These are phyloP conservation scores for Oenanthe oenanthe DNA, from an alignment of 2,113 vertebrate species.

Conservation along the genomic window DNA sequence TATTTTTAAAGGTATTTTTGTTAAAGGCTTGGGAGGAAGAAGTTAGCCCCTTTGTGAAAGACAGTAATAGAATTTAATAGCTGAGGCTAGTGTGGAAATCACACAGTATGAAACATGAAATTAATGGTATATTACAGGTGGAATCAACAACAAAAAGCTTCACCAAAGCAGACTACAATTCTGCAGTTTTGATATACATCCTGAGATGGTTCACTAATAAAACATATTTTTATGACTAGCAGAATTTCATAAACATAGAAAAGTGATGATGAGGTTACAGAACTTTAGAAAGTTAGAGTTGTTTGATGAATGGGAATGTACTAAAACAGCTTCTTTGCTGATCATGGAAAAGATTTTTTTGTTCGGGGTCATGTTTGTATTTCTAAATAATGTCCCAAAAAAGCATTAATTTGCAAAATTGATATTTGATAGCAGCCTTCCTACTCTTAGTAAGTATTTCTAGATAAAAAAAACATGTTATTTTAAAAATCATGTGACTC, in stretches of 20 bases:
- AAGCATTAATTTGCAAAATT: neutral
- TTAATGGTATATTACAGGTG: neutral
- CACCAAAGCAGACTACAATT: neutral
- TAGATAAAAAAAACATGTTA: neutral
- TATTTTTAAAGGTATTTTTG: neutral
- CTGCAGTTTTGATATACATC: neutral
- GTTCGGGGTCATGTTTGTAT: neutral
- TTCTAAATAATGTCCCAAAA: constrained; percentile 21
- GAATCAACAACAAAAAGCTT: neutral
- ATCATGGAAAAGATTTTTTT: neutral
- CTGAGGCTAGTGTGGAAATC: neutral
- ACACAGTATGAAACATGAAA: neutral
- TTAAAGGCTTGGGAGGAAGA: neutral
- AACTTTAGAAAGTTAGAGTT: neutral
- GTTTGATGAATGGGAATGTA: neutral
- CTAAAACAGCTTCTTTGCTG: neutral
- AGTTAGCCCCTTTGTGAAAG: neutral
- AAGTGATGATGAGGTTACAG: neutral
- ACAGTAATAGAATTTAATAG: neutral
- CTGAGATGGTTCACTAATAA: neutral
- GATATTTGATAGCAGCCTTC: neutral
- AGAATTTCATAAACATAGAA: neutral
- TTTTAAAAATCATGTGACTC: neutral
- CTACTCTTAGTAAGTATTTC: neutral
- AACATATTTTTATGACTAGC: neutral